A percentile compares a stretch with the other conserved stretches of the same genome.
These are phyloP conservation scores for Pseudeuparius sepicola DNA, from an alignment of 2,888 invertebrate species.

Conservation along the genomic window DNA sequence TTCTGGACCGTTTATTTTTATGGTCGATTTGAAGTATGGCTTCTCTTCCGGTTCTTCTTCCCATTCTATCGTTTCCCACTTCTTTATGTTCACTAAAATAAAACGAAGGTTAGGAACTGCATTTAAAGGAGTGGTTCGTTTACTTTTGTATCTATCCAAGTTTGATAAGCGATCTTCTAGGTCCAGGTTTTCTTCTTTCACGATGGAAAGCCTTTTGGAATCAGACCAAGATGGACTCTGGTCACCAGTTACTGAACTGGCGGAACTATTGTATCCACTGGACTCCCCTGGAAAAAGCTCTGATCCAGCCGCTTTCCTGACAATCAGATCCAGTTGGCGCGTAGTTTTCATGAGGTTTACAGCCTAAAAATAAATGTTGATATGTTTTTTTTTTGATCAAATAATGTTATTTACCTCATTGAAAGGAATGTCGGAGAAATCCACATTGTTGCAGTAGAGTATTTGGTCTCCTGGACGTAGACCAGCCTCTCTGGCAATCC, in stretches of 20 bases:
- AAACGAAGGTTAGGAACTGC: no score
- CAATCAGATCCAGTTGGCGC: constrained; percentile 63
- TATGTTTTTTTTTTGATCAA: neutral
- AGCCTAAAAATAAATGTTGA: constrained; percentile 45
- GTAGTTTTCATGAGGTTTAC: constrained; percentile 71
- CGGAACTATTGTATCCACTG: constrained; percentile 75
- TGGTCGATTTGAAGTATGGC: constrained; percentile 56
- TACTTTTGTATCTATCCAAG: constrained; percentile 23
- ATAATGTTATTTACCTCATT: constrained; percentile 51
- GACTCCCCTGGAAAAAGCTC: constrained; percentile 75
- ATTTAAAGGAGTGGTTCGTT: no score
- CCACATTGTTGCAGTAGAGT: constrained; percentile 76
- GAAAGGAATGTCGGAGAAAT: constrained; percentile 67
- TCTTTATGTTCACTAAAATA: constrained; percentile 26
- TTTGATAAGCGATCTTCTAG: constrained; percentile 44
- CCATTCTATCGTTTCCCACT: constrained; percentile 42
- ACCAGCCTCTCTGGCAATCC: constrained; percentile 80
- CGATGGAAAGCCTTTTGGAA: constrained; percentile 58
- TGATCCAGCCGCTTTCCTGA: constrained; percentile 68
- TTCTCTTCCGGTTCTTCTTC: constrained; percentile 50
- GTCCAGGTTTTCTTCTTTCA: constrained; percentile 59
- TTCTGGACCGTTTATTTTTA: constrained; percentile 46
- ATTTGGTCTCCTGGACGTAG: constrained; percentile 87
- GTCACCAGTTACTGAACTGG: constrained; percentile 71
- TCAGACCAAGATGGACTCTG: constrained; percentile 59